Conservation (phyloP, 2,113 vertebrate species). For the Condylura cristata region DNA sequence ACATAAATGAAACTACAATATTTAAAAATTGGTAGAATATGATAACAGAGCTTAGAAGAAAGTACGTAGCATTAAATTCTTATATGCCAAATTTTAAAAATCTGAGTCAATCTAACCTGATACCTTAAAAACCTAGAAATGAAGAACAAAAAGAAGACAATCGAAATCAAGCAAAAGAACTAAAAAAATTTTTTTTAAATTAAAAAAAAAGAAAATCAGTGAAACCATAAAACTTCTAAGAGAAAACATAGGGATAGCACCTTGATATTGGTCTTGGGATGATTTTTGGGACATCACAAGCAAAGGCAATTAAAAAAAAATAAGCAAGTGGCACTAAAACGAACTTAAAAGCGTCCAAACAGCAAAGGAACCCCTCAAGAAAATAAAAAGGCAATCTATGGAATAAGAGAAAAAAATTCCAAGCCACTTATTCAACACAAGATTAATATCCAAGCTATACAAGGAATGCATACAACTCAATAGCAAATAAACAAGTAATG, state of each 20-base stretch:
- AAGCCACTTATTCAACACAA: neutral
- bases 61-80: neutral
- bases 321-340: neutral
- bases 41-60: neutral
- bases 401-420: neutral
- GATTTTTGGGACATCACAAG: neutral
- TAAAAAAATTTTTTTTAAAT: too few relatives aligned
- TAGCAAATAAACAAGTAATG: neutral
- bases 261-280: neutral
- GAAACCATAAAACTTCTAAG: neutral
- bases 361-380: neutral
- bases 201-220: constrained; percentile 23
- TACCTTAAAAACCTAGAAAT: neutral
- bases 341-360: neutral
- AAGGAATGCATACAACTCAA: neutral
- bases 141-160: neutral
- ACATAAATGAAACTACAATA: neutral
- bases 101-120: neutral
- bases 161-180: neutral
- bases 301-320: neutral
- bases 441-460: neutral
- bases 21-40: neutral
- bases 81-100: neutral
- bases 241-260: neutral
- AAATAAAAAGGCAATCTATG: too few relatives aligned